Base-by-base conservation (phyloP, 2,797 vertebrate genomes). In the Esox lucius region DNA sequence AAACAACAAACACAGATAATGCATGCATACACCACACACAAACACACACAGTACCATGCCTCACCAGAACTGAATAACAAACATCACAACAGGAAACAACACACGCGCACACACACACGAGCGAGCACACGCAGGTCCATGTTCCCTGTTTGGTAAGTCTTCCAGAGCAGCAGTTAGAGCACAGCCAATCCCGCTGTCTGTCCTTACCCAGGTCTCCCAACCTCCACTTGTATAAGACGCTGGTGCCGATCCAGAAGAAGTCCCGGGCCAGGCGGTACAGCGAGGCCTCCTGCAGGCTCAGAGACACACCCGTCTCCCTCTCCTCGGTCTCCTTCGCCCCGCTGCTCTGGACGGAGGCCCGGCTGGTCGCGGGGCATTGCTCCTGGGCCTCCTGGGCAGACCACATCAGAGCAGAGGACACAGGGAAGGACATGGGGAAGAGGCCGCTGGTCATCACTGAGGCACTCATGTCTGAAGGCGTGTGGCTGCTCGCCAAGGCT, bases 191-290 rank as follows among this genome's bases (percentile, higher is more conserved):
- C 22, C 24, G 31, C 39, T 7, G 13, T n/a, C 33, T n/a, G 4
- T 39, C 66, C 66, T 31, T 8, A 17, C 28, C 8, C 84, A 95
- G 87, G 62, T 91, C 94, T 51, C 95, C 94, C 0, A 96, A 90
- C 80, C 92, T 96, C 95, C 96, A 95, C 46, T 82, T 88, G 0
- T 94, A 94, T 17, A 92, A 92, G 1, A 95, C 90, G 26, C 92
- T 95, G 73, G 89, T 93, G 19, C 94, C 93, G 15, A 95, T 94
- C 95, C 95, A 95, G 88, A 97, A 95, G 81, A 95, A 92, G 5
- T 94, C 95, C 74, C 96, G 94, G 0, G 94, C 90, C 82, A 95
- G 81, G 0, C 80, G 77, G 46, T 92, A 91, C 71, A 92, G 84
- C 0, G 91, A 87, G 61, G 90, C 85, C 77, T 90, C 91, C 51